Evolutionary conservation across 2,888 invertebrate genomes (phyloP).

Genomic region (Melanostoma mellinum): DNA sequence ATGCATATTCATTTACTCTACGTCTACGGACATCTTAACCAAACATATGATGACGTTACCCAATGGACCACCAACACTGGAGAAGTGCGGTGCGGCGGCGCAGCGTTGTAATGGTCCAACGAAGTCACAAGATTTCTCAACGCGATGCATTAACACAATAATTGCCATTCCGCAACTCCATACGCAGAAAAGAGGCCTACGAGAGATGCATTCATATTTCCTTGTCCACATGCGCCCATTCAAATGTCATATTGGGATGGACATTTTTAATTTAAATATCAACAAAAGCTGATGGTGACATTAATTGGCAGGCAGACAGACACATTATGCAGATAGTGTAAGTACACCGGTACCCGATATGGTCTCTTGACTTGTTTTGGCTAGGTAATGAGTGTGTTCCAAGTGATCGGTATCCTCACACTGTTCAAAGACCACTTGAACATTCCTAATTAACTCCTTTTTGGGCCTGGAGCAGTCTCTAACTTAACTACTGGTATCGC

Average conservation of each 20-base stretch:
- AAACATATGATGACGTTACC: conserved; percentile 61
- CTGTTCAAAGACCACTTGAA: conserved; percentile 34
- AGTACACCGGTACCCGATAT: neutral
- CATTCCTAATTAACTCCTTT: conserved; percentile 67
- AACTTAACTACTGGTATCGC: conserved; percentile 36
- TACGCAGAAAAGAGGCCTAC: conserved; percentile 39
- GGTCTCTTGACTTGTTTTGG: conserved; percentile 41
- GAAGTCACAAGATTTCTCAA: conserved; percentile 18
- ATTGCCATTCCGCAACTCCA: conserved; percentile 43
- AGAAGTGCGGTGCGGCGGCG: no score
- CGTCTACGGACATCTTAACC: conserved; percentile 61
- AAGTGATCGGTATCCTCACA: conserved; percentile 49
- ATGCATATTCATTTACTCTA: conserved; percentile 64
- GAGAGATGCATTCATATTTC: conserved; percentile 58
- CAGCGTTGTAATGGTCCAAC: neutral
- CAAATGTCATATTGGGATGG: conserved; percentile 56
- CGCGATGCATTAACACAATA: conserved; percentile 27
- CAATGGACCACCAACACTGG: conserved; percentile 55
- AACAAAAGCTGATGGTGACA: conserved; percentile 57
- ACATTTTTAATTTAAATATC: conserved; percentile 71
- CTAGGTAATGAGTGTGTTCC: conserved; percentile 39
- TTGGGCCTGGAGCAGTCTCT: conserved; percentile 42
- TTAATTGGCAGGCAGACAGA: conserved; percentile 59
- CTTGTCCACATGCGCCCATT: conserved; percentile 52
- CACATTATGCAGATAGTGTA: conserved; percentile 12